Evolutionary conservation across 2,113 vertebrate species (phyloP).

Genomic region (Colius striatus): DNA sequence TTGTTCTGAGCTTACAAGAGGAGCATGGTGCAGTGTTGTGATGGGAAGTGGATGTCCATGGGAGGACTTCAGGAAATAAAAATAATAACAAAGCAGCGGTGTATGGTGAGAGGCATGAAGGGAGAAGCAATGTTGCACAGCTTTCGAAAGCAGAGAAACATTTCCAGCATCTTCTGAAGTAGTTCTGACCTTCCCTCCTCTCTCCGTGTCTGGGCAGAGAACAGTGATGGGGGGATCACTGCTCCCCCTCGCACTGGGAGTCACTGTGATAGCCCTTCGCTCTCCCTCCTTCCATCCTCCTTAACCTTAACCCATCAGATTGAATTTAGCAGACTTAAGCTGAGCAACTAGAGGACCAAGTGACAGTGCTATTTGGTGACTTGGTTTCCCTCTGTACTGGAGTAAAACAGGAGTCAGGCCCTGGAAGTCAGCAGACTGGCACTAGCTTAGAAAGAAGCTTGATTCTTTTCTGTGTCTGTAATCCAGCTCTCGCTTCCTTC

Average conservation of each 20-base stretch:
- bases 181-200: neutral
- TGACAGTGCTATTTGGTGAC: neutral
- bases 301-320: neutral
- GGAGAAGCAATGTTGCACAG: neutral
- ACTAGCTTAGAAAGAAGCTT: neutral
- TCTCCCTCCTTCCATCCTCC: neutral
- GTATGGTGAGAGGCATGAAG: neutral
- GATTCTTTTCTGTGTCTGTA: neutral
- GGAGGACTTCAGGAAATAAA: conserved; percentile 19
- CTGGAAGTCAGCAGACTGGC: neutral
- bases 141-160: neutral
- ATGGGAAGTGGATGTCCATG: neutral
- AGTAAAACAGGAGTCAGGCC: neutral
- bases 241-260: neutral
- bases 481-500: neutral
- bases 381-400: neutral
- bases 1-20: neutral
- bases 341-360: neutral
- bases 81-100: neutral
- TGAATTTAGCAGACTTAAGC: neutral
- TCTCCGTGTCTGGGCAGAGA: neutral
- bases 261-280: fast-evolving
- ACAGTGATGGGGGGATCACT: neutral
- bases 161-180: neutral
- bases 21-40: neutral